A percentile compares a stretch with the other conserved stretches of the same genome.
These are phyloP conservation scores for Agrotis segetum DNA, from an alignment of 2,888 invertebrate genomes.

Conservation along the genomic window DNA sequence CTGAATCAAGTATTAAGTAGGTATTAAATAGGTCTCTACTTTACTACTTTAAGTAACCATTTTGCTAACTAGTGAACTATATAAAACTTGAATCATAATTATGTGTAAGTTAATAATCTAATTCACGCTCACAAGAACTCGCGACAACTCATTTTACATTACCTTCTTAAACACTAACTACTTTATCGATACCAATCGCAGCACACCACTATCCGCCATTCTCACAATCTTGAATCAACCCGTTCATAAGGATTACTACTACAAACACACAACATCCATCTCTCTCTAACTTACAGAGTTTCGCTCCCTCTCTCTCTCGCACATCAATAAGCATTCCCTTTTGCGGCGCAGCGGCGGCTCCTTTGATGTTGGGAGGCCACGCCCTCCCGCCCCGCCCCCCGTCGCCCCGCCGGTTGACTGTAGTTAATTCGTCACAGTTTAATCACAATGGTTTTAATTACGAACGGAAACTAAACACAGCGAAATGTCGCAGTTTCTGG, in stretches of 20 bases:
- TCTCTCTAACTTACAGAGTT: slow-evolving; percentile 61
- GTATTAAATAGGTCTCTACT: background rate
- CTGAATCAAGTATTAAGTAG: background rate
- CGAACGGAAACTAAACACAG: slow-evolving; percentile 78
- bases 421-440: slow-evolving; percentile 88
- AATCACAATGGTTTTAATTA: slow-evolving; percentile 90
- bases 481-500: slow-evolving; percentile 69
- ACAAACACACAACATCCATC: slow-evolving; percentile 78
- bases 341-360: slow-evolving; percentile 83
- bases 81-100: background rate
- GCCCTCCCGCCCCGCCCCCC: slow-evolving; percentile 78
- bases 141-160: background rate
- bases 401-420: slow-evolving; percentile 75
- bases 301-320: slow-evolving; percentile 69
- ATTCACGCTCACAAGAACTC: background rate
- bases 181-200: slow-evolving; percentile 69
- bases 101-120: background rate
- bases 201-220: slow-evolving; percentile 81
- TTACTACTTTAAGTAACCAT: background rate
- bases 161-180: slow-evolving; percentile 9
- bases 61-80: background rate
- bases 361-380: slow-evolving; percentile 85
- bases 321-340: slow-evolving; percentile 80
- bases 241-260: slow-evolving; percentile 86
- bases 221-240: slow-evolving; percentile 87